phyloP scores from a whole-genome alignment of 2,113 vertebrate genomes.

The Megatriorchis doriae region DNA sequence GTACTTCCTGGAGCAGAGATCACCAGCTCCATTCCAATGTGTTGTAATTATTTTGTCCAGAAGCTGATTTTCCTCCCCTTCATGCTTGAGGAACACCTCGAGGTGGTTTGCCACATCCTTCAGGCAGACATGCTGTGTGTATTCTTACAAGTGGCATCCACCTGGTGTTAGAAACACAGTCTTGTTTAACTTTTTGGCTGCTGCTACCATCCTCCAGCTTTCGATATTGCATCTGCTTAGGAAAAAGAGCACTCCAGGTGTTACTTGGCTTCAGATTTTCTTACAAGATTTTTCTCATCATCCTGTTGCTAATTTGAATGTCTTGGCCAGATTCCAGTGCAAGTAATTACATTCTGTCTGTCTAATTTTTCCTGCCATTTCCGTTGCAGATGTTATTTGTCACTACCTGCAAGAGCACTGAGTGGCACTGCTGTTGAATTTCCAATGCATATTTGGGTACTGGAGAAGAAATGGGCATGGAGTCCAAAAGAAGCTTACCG shows the following conservation, averaged over 20 bases:
- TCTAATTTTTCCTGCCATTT: background rate
- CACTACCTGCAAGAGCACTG: background rate
- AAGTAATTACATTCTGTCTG: background rate
- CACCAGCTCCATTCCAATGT: background rate
- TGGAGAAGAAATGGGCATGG: background rate
- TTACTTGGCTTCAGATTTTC: background rate
- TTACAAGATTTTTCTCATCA: background rate
- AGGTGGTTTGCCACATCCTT: background rate
- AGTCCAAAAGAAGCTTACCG: background rate
- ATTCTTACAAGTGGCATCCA: background rate
- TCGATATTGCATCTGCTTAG: background rate
- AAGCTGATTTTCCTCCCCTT: background rate
- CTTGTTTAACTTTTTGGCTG: background rate
- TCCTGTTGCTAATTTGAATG: conserved; percentile 1
- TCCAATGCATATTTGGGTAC: background rate
- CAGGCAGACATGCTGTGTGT: background rate
- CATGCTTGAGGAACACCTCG: background rate
- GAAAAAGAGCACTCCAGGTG: background rate
- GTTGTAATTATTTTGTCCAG: background rate
- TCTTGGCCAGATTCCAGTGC: background rate
- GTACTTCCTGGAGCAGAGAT: background rate
- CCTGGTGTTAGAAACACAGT: background rate
- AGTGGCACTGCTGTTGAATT: background rate
- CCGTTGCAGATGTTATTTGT: conserved; percentile 16
- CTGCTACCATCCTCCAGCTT: background rate